These are phyloP conservation scores for Pseudococcus viburni DNA, from an alignment of 2,888 invertebrate species.

Conservation along the genomic window DNA sequence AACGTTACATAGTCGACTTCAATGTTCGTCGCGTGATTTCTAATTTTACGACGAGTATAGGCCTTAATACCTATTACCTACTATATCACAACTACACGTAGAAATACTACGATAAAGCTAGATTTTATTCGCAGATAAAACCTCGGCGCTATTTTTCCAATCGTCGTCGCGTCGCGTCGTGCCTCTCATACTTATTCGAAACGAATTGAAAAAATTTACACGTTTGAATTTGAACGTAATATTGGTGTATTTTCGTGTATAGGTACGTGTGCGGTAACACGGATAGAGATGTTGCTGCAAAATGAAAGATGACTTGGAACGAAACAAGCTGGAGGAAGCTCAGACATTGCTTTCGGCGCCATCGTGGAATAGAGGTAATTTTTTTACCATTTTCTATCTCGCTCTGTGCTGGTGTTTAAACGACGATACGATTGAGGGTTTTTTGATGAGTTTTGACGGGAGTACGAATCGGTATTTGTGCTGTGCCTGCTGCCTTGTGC, in stretches of 20 bases:
- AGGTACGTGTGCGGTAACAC: conserved; percentile 12
- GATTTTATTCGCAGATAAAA: background rate
- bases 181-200: background rate
- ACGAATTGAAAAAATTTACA: conserved; percentile 20
- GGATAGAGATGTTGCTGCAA: conserved; percentile 49
- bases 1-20: background rate
- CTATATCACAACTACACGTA: too few species aligned
- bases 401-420: background rate
- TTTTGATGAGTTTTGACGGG: too few species aligned
- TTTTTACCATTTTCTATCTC: background rate
- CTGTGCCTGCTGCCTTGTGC: too few species aligned
- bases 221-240: conserved; percentile 31
- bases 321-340: conserved; percentile 68
- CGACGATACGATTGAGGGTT: background rate
- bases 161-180: background rate
- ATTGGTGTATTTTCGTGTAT: background rate
- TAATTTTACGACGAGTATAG: background rate
- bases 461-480: too few species aligned
- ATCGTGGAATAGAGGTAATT: conserved; percentile 68
- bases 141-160: background rate
- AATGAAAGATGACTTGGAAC: conserved; percentile 68
- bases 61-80: too few species aligned
- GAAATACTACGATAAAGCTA: background rate
- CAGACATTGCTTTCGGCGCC: conserved; percentile 69
- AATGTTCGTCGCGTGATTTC: background rate